These are phyloP conservation scores for Nerophis ophidion DNA, from an alignment of 2,113 vertebrate genomes.

Conservation along the genomic window DNA sequence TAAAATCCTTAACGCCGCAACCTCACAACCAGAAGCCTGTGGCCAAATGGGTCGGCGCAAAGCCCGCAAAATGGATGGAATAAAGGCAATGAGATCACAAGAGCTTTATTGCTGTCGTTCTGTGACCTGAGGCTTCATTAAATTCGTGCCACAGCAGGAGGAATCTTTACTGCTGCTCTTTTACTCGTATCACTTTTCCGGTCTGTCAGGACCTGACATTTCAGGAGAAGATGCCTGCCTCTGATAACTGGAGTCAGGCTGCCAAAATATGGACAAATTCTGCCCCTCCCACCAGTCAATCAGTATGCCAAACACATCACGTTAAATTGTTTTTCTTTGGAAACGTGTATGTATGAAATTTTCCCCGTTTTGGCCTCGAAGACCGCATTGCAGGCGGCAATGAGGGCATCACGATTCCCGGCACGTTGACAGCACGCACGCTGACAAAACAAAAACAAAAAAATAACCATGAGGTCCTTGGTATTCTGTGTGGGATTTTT, in stretches of 20 bases:
- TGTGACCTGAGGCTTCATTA: constrained; percentile 44
- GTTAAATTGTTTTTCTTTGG: not conserved
- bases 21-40: constrained; percentile 23
- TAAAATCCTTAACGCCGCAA: constrained; percentile 27
- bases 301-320: not conserved
- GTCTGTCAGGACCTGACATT: constrained; percentile 43
- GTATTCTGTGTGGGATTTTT: constrained; percentile 56
- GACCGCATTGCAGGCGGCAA: not conserved
- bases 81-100: constrained; percentile 33
- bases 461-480: constrained; percentile 39
- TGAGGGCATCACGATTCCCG: constrained; percentile 49
- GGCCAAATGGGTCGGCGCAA: constrained; percentile 1
- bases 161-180: constrained; percentile 30
- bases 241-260: constrained; percentile 8
- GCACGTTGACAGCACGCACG: constrained; percentile 48
- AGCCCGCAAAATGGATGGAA: constrained; percentile 36
- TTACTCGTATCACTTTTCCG: constrained; percentile 44
- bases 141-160: constrained; percentile 57
- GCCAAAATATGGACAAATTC: not conserved
- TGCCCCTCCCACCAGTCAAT: not conserved
- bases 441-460: constrained; percentile 8
- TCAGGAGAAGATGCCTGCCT: constrained; percentile 15
- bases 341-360: not conserved
- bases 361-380: not conserved
- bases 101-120: constrained; percentile 39